A percentile compares a stretch with the other conserved stretches of the same genome.
These are phyloP conservation scores for Pissodes strobi DNA, from an alignment of 1,140 invertebrate species.

Conservation along the genomic window DNA sequence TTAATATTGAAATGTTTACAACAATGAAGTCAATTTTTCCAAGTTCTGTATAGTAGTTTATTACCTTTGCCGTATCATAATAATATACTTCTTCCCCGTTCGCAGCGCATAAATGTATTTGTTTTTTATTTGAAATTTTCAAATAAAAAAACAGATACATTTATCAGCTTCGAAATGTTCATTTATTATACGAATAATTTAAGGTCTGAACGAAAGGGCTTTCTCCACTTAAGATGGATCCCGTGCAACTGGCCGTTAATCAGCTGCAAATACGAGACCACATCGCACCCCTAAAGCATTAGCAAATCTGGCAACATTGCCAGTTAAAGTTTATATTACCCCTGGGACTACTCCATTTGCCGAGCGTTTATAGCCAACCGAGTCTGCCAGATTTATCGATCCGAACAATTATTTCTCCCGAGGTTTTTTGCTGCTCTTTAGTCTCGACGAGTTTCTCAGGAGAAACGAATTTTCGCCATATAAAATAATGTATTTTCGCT, in stretches of 20 bases:
- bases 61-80: too few relatives aligned
- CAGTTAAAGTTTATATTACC: constrained; percentile 15
- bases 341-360: constrained; percentile 15
- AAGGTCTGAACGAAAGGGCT: background rate
- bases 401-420: constrained; percentile 2
- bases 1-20: too few relatives aligned
- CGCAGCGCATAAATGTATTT: too few relatives aligned
- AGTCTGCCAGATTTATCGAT: constrained; percentile 20
- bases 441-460: constrained; percentile 4
- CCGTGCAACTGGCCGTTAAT: background rate
- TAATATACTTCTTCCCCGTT: too few relatives aligned
- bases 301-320: constrained; percentile 16
- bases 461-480: background rate
- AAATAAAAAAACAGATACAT: too few relatives aligned
- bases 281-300: constrained; percentile 2
- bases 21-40: too few relatives aligned
- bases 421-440: background rate
- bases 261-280: background rate
- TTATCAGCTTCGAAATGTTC: too few relatives aligned
- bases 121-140: too few relatives aligned
- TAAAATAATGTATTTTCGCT: constrained; percentile 18
- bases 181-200: background rate
- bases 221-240: constrained; percentile 10
- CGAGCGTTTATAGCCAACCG: constrained; percentile 19
- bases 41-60: too few relatives aligned